phyloP scores from a whole-genome alignment of 1,140 invertebrate genomes.

The Drosophila auraria region DNA sequence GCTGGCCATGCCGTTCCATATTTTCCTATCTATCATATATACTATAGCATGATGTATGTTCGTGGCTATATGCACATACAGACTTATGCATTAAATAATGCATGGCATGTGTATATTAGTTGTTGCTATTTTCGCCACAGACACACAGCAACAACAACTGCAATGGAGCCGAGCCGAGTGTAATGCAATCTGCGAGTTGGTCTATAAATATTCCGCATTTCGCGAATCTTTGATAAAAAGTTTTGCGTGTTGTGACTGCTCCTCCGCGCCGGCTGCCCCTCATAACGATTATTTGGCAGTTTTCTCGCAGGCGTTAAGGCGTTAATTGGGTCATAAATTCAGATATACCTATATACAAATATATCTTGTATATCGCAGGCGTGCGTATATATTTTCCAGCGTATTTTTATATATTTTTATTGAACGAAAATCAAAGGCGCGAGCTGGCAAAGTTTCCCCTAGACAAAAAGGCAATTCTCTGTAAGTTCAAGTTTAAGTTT shows the following conservation, averaged over 20 bases:
- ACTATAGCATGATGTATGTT: slow-evolving; percentile 11
- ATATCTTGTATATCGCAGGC: background rate
- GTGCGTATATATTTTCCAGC: slow-evolving; percentile 56
- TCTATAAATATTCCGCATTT: slow-evolving; percentile 72
- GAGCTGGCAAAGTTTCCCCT: background rate
- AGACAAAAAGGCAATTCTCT: slow-evolving; percentile 21
- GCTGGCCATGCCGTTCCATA: slow-evolving; percentile 23
- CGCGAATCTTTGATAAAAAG: slow-evolving; percentile 75
- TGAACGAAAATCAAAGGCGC: slow-evolving; percentile 15
- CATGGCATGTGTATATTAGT: slow-evolving; percentile 40
- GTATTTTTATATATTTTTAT: slow-evolving; percentile 59
- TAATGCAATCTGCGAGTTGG: slow-evolving; percentile 68
- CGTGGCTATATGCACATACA: slow-evolving; percentile 11
- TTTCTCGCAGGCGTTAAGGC: slow-evolving; percentile 68
- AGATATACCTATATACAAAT: slow-evolving; percentile 24
- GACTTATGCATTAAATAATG: slow-evolving; percentile 38
- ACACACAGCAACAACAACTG: slow-evolving; percentile 37
- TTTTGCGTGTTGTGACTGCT: slow-evolving; percentile 48
- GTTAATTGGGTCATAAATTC: slow-evolving; percentile 82
- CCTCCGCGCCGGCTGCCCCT: slow-evolving; percentile 10
- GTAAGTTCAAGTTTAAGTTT: slow-evolving; percentile 75
- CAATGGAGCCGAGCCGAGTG: slow-evolving; percentile 62
- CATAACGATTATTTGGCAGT: slow-evolving; percentile 58
- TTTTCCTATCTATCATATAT: slow-evolving; percentile 29
- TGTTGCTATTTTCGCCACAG: slow-evolving; percentile 61